Base-by-base conservation (phyloP, 2,888 invertebrate species). In the Chrysolina haemoptera region DNA sequence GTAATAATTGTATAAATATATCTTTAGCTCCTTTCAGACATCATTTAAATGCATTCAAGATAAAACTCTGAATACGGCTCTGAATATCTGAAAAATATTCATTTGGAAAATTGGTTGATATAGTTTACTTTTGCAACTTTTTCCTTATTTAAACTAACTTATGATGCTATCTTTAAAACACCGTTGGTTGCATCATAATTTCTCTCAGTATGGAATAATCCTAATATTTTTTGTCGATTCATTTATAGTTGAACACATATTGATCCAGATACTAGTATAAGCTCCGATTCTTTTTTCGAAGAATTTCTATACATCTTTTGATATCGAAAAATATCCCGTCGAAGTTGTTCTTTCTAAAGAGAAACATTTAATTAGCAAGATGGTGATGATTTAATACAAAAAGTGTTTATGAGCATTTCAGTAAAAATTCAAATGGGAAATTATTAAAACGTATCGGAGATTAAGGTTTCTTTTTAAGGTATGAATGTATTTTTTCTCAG, bases 391-490 rank as follows among this genome's bases (percentile, higher is more conserved):
- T 73, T 73, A 71, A 62, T 68, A 66, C 62, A 50, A 48, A 40
- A 62, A 76, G 75, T 75, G 73, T 75, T 78, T 69, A 68, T 70
- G 62, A 71, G 66, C 64, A 71, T 71, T 71, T 59, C 55, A 50
- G 73, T 53, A 63, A 74, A 84, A 85, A 84, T 85, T 84, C 82
- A 85, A 86, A 84, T 84, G 81, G 80, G 85, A 85, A 85, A 85
- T 85, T 86, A 85, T 83, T 84, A 84, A 86, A 85, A 85, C 79
- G 85, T 84, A 86, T 86, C 84, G 84, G 78, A 82, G 85, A 86
- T 86, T 86, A 86, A 81, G 82, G 82, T 80, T 84, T 83, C 83
- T 82, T 86, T 82, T 71, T 75, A 84, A 82, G 83, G 83, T 83
- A 84, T 81, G 80, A 84, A 84, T 83, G 80, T 84, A 84, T 83